A percentile compares a stretch with the other conserved stretches of the same genome.
These are phyloP conservation scores for Oryzias dopingdopingensis DNA, from an alignment of 2,797 vertebrate genomes.

Conservation along the genomic window DNA sequence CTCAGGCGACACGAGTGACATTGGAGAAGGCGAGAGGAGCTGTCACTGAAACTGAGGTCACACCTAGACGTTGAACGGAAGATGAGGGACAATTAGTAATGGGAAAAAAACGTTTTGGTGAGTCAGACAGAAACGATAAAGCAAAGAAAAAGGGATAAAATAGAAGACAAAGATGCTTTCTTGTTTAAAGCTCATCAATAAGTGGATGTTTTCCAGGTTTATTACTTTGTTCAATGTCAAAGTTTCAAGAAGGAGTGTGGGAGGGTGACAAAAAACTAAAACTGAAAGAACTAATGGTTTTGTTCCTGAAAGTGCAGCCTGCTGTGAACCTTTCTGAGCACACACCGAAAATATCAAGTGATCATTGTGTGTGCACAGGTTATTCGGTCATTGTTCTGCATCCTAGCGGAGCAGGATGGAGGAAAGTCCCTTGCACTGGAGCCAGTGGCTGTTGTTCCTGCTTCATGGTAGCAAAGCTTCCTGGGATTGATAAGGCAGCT, in stretches of 20 bases:
- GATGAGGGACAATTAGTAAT: slow-evolving; percentile 7
- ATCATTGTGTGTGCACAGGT: slow-evolving; percentile 45
- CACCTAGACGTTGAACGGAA: slow-evolving; percentile 6
- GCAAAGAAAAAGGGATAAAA: slow-evolving; percentile 32
- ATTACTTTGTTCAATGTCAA: slow-evolving; percentile 3
- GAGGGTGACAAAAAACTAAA: slow-evolving; percentile 6
- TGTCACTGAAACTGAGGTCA: slow-evolving; percentile 25
- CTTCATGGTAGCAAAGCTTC: slow-evolving; percentile 65
- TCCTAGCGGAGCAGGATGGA: slow-evolving; percentile 59
- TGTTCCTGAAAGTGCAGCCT: slow-evolving; percentile 33
- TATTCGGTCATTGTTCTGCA: slow-evolving; percentile 69
- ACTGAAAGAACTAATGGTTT: slow-evolving; percentile 18
- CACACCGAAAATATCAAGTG: slow-evolving; percentile 34
- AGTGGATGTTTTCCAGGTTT: slow-evolving; percentile 44
- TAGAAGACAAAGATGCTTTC: slow-evolving; percentile 41
- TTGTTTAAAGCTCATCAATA: slow-evolving; percentile 35
- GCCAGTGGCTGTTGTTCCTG: slow-evolving; percentile 69
- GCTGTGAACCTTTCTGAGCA: slow-evolving; percentile 39
- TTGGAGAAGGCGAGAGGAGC: slow-evolving; percentile 27
- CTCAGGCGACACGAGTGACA: slow-evolving; percentile 57
- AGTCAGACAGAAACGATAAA: slow-evolving; percentile 6
- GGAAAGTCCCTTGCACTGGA: slow-evolving; percentile 75
- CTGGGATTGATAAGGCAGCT: slow-evolving; percentile 69
- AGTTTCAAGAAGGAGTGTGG: background rate
- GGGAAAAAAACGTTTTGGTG: slow-evolving; percentile 13